phyloP scores from a whole-genome alignment of 2,113 vertebrate species.

The Eira barbara region DNA sequence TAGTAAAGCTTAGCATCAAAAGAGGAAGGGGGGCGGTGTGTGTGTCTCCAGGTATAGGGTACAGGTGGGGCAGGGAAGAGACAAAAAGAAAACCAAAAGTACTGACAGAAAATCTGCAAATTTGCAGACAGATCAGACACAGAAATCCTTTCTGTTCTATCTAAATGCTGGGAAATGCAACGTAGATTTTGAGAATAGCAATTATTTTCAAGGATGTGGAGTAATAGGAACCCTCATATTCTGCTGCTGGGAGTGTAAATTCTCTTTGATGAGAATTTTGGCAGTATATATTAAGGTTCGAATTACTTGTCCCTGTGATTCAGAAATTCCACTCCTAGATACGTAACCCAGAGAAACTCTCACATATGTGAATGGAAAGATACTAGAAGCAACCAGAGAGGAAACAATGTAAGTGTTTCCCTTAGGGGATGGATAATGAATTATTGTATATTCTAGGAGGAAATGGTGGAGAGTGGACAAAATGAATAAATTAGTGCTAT shows the following conservation, averaged over 20 bases:
- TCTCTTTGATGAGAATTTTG: background rate
- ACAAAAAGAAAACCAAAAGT: background rate
- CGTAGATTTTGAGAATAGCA: background rate
- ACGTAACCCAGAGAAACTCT: background rate
- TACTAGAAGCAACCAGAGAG: background rate
- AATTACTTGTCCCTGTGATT: background rate
- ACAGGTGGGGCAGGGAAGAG: background rate
- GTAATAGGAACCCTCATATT: background rate
- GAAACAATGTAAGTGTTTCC: background rate
- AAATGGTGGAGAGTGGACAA: background rate
- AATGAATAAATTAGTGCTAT: background rate
- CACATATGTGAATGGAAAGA: background rate
- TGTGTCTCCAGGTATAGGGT: rapidly evolving
- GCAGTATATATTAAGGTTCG: background rate
- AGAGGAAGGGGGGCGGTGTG: background rate
- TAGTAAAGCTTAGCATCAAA: background rate
- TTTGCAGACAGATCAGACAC: background rate
- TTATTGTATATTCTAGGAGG: background rate
- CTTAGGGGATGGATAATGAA: background rate
- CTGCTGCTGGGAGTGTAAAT: background rate
- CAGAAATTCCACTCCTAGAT: background rate
- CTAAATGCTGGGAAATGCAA: background rate
- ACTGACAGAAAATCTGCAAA: background rate
- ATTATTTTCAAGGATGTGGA: background rate
- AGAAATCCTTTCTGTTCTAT: background rate